Percentiles rank a stretch among this genome's conserved stretches.
Conservation (phyloP, 2,797 vertebrate species). For the Gymnoscopelus microlampas region DNA sequence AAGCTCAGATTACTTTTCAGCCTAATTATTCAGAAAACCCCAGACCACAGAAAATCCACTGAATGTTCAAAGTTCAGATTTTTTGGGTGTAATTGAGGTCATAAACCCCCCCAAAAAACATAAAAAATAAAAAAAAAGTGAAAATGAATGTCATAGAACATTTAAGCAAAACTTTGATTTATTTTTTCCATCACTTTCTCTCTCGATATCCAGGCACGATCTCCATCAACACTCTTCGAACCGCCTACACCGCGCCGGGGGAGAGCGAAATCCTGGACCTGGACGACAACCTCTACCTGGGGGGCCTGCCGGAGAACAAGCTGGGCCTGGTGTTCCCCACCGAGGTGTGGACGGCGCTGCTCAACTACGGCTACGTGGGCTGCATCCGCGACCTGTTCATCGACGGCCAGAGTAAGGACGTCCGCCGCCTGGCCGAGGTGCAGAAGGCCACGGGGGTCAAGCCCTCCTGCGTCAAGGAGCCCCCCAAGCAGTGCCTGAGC, state of each 20-base stretch:
- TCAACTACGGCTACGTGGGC: slow-evolving; percentile 97
- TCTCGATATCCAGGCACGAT: slow-evolving; percentile 87
- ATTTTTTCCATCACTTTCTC: background rate
- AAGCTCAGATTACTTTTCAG: no score
- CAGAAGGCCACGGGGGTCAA: slow-evolving; percentile 96
- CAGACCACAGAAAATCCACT: no score
- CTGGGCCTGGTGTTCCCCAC: slow-evolving; percentile 94
- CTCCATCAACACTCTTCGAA: slow-evolving; percentile 94
- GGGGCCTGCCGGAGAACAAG: slow-evolving; percentile 96
- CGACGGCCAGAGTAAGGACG: slow-evolving; percentile 97
- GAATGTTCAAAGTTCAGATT: no score
- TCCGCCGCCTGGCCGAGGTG: slow-evolving; percentile 93
- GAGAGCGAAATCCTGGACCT: slow-evolving; percentile 98
- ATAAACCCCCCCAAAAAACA: no score
- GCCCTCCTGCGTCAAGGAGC: slow-evolving; percentile 94
- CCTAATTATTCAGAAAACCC: no score
- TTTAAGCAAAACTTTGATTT: no score
- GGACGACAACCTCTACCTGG: slow-evolving; percentile 95
- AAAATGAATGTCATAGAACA: no score
- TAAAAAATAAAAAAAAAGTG: no score
- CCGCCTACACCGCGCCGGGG: slow-evolving; percentile 93
- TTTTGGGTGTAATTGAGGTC: no score
- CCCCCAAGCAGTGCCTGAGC: slow-evolving; percentile 95
- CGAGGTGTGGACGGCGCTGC: slow-evolving; percentile 97
- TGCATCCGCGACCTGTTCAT: slow-evolving; percentile 98